These are phyloP conservation scores for Papilio elwesi DNA, from an alignment of 2,888 invertebrate species.

Conservation along the genomic window DNA sequence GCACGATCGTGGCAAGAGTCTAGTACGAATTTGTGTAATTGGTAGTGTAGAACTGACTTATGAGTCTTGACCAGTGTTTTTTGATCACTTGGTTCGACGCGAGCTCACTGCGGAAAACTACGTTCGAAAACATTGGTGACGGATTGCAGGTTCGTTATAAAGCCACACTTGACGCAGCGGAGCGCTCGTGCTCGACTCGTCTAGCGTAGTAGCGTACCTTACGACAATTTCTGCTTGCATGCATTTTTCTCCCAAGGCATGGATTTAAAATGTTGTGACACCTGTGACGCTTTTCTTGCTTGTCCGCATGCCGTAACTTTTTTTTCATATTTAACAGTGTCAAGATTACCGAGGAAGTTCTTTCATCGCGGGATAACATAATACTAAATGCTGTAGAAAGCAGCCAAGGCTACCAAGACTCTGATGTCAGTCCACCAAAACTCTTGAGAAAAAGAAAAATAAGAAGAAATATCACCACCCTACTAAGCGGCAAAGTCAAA, in stretches of 20 bases:
- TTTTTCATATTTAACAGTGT: constrained; percentile 56
- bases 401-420: constrained; percentile 72
- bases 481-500: constrained; percentile 23
- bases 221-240: neutral
- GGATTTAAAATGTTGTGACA: constrained; percentile 35
- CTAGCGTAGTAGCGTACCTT: too few species aligned
- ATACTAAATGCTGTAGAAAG: constrained; percentile 61
- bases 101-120: too few species aligned
- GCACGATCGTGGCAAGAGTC: too few species aligned
- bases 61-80: too few species aligned
- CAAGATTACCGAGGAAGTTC: constrained; percentile 46
- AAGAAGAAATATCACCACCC: constrained; percentile 42
- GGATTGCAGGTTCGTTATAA: too few species aligned
- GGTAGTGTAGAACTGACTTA: too few species aligned
- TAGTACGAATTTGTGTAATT: too few species aligned
- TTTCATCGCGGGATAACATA: constrained; percentile 50
- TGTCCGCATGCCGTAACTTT: constrained; percentile 41
- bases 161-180: too few species aligned
- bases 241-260: neutral
- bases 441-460: constrained; percentile 56
- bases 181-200: too few species aligned
- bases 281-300: constrained; percentile 45
- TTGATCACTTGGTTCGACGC: too few species aligned
- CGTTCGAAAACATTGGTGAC: too few species aligned
- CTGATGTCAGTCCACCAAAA: constrained; percentile 61